Evolutionary conservation across 2,797 vertebrate species (phyloP), one percentile per base, ranked within the genome.

Genomic region (Gouania willdenowi): DNA sequence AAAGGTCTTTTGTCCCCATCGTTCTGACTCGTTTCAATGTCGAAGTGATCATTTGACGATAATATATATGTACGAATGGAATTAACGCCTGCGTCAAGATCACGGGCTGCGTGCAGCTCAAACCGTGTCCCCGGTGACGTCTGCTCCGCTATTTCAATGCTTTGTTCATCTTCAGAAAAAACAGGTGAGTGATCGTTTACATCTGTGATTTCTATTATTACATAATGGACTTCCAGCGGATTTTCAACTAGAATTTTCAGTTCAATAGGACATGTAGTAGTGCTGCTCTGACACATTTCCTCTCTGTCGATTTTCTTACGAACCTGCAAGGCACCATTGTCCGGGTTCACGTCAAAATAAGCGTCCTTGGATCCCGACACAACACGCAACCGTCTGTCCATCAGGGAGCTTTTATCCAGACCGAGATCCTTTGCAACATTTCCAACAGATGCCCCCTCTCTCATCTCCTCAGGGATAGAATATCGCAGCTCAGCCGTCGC

Each of bases 281-380:
- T 39, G 22, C 38, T 81, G 34, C 78, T 57, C 0, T 36, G 50
- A 33, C 90, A 91, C 26, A 88, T 71, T 21, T 79, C 77, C 38
- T 90, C 89, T 18, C 88, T 56, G 64, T 90, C 88, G 30, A 89
- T 82, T 20, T 71, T 74, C 5, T 47, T 45, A 1, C 59, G 84
- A 1, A 87, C 83, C 10, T 84, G 77, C 32, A 90, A 30, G 16
- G 77, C 31, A 6, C 89, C 88, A 9, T 83, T 78, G 2, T 71
- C 62, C 5, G 49, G 29, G 33, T 83, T 79, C 3, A 91, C 58
- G 2, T 69, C 35, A 15, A 81, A 79, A 11, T 64, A 43, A 0
- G 41, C 34, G 9, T 75, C 55, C 0, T 10, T 12, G 0, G 5
- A 14, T 20, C 40, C 51, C 0, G 59, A 36, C 5, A 75, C 73